Percentiles rank a stretch among this genome's conserved stretches.
Conservation (phyloP, 2,113 vertebrate species). For the Monopterus albus region DNA sequence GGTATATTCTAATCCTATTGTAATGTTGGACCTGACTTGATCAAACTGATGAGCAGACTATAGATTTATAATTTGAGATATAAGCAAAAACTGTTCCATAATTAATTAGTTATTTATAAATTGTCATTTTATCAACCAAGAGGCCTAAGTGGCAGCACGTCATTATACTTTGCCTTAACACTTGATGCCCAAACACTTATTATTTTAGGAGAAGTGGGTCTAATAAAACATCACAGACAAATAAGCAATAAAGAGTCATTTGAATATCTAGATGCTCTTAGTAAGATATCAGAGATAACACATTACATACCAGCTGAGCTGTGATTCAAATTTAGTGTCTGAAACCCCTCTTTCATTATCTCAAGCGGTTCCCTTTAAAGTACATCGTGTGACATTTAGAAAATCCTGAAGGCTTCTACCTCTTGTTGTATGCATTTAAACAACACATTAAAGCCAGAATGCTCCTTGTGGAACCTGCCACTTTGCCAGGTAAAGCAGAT, state of each 20-base stretch:
- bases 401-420: constrained; percentile 59
- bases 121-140: neutral
- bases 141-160: neutral
- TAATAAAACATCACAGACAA: neutral
- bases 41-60: neutral
- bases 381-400: constrained; percentile 66
- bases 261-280: no score
- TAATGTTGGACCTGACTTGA: neutral
- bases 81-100: neutral
- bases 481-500: constrained; percentile 76
- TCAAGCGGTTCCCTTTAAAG: constrained; percentile 46
- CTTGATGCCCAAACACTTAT: neutral
- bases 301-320: constrained; percentile 18
- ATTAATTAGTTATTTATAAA: neutral
- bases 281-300: neutral
- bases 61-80: neutral
- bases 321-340: constrained; percentile 44
- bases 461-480: constrained; percentile 62
- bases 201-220: neutral
- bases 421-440: constrained; percentile 73
- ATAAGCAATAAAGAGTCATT: no score
- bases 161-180: neutral
- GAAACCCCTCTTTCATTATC: constrained; percentile 62
- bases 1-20: neutral
- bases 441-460: constrained; percentile 70